Base-by-base conservation (phyloP, 2,113 vertebrate species). In the Myiagra hebetior region DNA sequence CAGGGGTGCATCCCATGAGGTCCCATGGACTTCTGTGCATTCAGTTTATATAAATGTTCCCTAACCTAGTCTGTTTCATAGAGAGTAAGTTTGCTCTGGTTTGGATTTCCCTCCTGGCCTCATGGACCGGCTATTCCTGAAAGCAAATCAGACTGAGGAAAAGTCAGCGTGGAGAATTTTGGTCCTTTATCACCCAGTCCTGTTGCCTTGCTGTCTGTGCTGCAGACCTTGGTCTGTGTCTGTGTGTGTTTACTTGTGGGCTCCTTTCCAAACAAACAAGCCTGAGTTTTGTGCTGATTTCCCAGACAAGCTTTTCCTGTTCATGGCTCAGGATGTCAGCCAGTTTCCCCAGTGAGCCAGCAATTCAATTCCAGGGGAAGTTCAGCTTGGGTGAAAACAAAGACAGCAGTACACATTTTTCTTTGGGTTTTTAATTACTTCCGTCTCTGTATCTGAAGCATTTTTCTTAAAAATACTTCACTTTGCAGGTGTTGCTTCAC, bases 351-450 rank as follows among this genome's bases (percentile, higher is more conserved):
- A 33, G 59, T 2, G 79, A 88, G 92, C 92, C 93, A 96, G 85
- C 13, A 2, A 96, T 97, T 97, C 88, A 96, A 49, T 95, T 68
- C 47, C 85, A 94, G 86, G 93, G 96, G 96, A 97, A 97, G 93
- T 96, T 97, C 95, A 96, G 86, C 92, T 95, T 95, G 91, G 95
- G 95, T 96, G 93, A 97, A 96, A 96, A 97, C 95, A 97, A 96
- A 96, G 85, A 80, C 56, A 63, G 79, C 88, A 31, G 83, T 13
- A 81, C 76, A 50, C 76, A 0, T 73, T 87, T 96, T 93, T 81
- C 80, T 95, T 85, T 63, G 27, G 68, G 52, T 17, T 94, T 96
- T 94, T 96, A 91, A 96, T 96, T 94, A 57, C 76, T 97, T 96
- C 95, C 65, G 28, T 53, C 60, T 75, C 60, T 42, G 31, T 72